phyloP scores from a whole-genome alignment of 2,113 vertebrate species.

The Vulpes lagopus region DNA sequence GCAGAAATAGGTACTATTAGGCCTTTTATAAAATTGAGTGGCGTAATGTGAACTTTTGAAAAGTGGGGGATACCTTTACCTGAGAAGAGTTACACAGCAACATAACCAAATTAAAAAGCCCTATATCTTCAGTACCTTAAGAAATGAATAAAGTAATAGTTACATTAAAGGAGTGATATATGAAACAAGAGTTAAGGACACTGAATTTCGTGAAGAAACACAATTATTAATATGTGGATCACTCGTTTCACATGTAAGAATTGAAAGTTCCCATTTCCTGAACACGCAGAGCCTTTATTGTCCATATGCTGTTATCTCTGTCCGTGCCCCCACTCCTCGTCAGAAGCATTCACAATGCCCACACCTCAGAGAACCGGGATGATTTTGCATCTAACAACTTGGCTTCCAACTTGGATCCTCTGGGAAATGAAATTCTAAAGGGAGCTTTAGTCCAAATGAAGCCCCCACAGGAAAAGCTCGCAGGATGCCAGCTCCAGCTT shows the following conservation, averaged over 20 bases:
- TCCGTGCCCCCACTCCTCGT: not conserved
- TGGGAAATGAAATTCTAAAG: conserved; percentile 67
- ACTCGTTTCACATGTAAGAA: not conserved
- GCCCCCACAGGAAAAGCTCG: conserved; percentile 50
- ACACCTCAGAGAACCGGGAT: conserved; percentile 55
- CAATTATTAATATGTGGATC: not conserved
- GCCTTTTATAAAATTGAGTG: not conserved
- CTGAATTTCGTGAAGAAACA: conserved; percentile 26
- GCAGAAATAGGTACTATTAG: not conserved
- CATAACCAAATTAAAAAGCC: not conserved
- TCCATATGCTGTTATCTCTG: not conserved
- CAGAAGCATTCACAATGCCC: conserved; percentile 37
- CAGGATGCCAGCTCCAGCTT: conserved; percentile 47
- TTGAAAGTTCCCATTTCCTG: not conserved
- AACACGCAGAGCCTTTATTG: conserved; percentile 29
- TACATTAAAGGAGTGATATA: not conserved
- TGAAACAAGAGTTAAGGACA: not conserved
- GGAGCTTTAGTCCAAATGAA: conserved; percentile 59
- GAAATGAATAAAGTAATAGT: not conserved
- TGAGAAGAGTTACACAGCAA: not conserved
- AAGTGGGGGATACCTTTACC: not conserved
- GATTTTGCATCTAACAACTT: conserved; percentile 69
- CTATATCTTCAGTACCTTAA: not conserved
- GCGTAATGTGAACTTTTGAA: not conserved
- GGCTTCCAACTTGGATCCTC: conserved; percentile 64